phyloP scores from a whole-genome alignment of 1,140 invertebrate species.

The Maconellicoccus hirsutus region DNA sequence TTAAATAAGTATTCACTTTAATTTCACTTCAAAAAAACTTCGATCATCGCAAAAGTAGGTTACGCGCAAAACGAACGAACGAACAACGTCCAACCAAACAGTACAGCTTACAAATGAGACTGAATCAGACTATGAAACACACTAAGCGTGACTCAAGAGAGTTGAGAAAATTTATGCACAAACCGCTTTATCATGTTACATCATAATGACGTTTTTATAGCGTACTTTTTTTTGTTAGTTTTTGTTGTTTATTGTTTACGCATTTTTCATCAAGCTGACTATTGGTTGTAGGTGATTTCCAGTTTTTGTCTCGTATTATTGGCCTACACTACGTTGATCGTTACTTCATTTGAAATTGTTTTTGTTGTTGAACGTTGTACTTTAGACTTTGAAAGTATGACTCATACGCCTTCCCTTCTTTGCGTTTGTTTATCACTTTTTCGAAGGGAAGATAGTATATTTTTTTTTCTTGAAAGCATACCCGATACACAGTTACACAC shows the following conservation, averaged over 20 bases:
- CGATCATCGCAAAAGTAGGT: background rate
- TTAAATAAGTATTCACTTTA: no score
- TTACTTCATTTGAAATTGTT: no score
- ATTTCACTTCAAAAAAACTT: background rate
- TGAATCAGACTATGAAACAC: slow-evolving; percentile 4
- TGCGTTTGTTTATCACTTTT: no score
- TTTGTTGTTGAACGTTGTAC: no score
- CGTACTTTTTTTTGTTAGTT: background rate
- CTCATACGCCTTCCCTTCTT: no score
- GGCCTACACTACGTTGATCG: no score
- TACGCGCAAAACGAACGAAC: background rate
- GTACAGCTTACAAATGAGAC: background rate
- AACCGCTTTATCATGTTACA: background rate
- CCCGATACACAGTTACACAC: no score
- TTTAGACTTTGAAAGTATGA: no score
- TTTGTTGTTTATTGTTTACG: background rate
- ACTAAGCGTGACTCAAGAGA: background rate
- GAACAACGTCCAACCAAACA: background rate
- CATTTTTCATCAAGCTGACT: background rate
- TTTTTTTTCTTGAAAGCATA: no score
- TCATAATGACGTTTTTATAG: background rate
- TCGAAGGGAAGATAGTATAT: no score
- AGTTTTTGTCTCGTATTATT: no score
- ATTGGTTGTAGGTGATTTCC: no score
- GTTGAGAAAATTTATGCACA: slow-evolving; percentile 4